These are phyloP conservation scores for Squalus acanthias DNA, from an alignment of 2,797 vertebrate species.

Conservation along the genomic window DNA sequence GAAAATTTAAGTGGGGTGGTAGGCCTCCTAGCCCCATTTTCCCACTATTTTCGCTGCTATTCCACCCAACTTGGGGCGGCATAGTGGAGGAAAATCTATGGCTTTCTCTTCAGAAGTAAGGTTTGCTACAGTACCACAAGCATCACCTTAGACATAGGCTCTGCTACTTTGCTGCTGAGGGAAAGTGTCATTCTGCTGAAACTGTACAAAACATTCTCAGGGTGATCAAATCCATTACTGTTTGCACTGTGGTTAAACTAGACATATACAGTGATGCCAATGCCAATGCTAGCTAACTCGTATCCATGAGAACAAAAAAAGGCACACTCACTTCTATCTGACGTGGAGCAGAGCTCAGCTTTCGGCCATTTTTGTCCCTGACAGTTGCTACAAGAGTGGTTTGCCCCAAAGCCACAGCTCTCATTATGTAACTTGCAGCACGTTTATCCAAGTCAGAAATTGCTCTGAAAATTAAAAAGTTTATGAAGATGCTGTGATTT, in stretches of 20 bases:
- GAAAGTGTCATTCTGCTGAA: background rate
- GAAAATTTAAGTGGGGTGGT: background rate
- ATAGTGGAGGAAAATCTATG: background rate
- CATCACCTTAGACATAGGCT: background rate
- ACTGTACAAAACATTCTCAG: background rate
- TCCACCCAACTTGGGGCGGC: background rate
- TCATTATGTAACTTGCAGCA: slow-evolving; percentile 52
- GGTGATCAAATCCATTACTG: background rate
- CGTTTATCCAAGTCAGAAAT: slow-evolving; percentile 50
- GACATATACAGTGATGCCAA: background rate
- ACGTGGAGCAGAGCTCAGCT: slow-evolving; percentile 53
- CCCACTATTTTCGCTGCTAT: background rate
- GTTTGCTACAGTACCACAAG: background rate
- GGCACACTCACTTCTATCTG: slow-evolving; percentile 53
- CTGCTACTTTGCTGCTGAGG: background rate
- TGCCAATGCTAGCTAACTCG: background rate
- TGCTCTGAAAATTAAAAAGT: slow-evolving; percentile 46
- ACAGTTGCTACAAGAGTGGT: slow-evolving; percentile 56
- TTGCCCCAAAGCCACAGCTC: slow-evolving; percentile 51
- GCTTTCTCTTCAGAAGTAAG: background rate
- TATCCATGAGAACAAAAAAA: background rate
- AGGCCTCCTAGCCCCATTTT: background rate
- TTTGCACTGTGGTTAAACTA: background rate
- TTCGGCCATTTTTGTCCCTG: slow-evolving; percentile 51
- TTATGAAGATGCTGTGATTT: background rate